These are phyloP conservation scores for Mercenaria mercenaria DNA, from an alignment of 1,140 invertebrate genomes.

Conservation along the genomic window DNA sequence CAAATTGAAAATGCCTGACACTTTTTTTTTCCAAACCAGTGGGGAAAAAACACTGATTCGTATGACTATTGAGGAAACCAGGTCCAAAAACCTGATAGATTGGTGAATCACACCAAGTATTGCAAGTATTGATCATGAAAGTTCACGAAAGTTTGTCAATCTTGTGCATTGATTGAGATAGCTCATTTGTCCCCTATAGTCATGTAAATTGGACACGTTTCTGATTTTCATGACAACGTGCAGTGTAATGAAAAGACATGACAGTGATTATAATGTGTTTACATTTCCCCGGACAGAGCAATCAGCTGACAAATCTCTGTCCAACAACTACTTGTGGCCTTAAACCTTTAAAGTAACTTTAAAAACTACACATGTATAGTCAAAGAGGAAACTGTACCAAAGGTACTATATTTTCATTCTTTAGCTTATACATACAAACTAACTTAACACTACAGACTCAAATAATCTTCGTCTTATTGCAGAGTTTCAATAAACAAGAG, in stretches of 20 bases:
- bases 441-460: no score
- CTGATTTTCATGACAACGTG: background rate
- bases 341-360: no score
- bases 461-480: no score
- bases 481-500: no score
- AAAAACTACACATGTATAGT: no score
- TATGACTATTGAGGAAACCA: background rate
- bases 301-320: background rate
- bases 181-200: slow-evolving; percentile 15
- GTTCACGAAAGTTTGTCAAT: background rate
- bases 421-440: no score
- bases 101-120: background rate
- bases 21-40: no score
- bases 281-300: background rate
- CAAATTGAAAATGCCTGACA: no score
- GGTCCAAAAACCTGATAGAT: background rate
- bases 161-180: slow-evolving; percentile 5
- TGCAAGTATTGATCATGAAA: background rate
- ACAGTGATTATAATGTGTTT: slow-evolving; percentile 19
- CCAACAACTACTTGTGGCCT: background rate
- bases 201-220: background rate
- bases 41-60: no score
- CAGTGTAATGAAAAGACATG: slow-evolving; percentile 14
- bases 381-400: no score
- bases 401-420: no score